These are phyloP conservation scores for Takifugu bimaculatus DNA, from an alignment of 2,113 vertebrate genomes.

Conservation along the genomic window DNA sequence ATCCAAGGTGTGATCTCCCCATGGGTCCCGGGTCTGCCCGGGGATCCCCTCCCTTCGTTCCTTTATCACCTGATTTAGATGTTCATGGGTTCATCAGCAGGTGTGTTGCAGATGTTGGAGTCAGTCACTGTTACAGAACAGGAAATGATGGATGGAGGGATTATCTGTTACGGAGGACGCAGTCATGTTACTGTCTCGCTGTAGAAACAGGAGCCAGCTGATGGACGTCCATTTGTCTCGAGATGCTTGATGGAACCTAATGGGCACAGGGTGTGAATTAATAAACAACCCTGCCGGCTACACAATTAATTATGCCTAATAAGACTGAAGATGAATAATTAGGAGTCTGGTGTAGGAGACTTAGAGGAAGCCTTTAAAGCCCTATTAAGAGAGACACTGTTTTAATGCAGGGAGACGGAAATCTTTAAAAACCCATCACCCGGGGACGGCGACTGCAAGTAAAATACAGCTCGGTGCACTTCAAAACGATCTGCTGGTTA, in stretches of 20 bases:
- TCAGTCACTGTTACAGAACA: too few relatives aligned
- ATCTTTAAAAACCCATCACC: slow-evolving; percentile 22
- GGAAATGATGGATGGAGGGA: too few relatives aligned
- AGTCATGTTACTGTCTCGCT: not conserved
- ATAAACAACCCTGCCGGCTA: slow-evolving; percentile 58
- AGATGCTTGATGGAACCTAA: slow-evolving; percentile 56
- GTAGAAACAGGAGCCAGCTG: slow-evolving; percentile 39
- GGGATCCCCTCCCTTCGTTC: too few relatives aligned
- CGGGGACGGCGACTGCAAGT: slow-evolving; percentile 3
- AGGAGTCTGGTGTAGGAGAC: slow-evolving; percentile 19
- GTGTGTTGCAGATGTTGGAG: too few relatives aligned
- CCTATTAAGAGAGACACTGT: slow-evolving; percentile 18
- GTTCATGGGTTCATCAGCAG: too few relatives aligned
- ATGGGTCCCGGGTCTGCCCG: too few relatives aligned
- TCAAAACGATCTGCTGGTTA: not conserved
- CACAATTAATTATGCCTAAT: slow-evolving; percentile 68
- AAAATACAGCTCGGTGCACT: slow-evolving; percentile 27
- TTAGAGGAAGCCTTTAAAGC: slow-evolving; percentile 7
- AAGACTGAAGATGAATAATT: slow-evolving; percentile 56
- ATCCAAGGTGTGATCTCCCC: too few relatives aligned
- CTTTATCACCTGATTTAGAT: too few relatives aligned
- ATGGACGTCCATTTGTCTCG: slow-evolving; percentile 59
- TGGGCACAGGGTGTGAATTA: slow-evolving; percentile 67
- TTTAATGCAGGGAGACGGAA: slow-evolving; percentile 27
- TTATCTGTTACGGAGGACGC: not conserved